Conservation (phyloP, 2,797 vertebrate species). For the Sternotherus odoratus region DNA sequence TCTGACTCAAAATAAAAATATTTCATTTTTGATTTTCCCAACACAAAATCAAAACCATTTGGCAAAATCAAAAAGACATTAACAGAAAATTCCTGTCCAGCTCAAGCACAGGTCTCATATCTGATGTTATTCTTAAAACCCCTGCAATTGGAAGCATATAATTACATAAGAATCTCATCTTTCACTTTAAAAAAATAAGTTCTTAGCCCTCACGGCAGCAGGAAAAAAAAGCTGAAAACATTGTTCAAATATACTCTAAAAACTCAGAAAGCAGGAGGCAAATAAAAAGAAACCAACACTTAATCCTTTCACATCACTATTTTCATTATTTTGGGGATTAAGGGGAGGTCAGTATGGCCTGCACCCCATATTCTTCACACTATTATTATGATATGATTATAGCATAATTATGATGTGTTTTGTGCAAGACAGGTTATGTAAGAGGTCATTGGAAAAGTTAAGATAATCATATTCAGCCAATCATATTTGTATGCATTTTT, state of each 20-base stretch:
- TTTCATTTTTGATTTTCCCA: neutral
- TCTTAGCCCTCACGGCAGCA: neutral
- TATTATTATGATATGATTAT: too few relatives aligned
- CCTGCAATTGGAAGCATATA: neutral
- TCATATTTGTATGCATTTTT: too few relatives aligned
- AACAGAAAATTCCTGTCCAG: neutral
- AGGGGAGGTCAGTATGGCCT: neutral
- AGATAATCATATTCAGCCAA: too few relatives aligned
- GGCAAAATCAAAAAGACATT: neutral
- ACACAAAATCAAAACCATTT: neutral
- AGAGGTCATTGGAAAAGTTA: too few relatives aligned
- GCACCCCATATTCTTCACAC: too few relatives aligned
- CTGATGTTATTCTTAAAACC: neutral
- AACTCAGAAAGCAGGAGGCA: neutral
- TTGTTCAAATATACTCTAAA: neutral
- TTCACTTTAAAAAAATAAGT: neutral
- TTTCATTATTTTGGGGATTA: neutral
- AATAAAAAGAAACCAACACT: neutral
- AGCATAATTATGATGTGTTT: too few relatives aligned
- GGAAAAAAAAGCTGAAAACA: too few relatives aligned
- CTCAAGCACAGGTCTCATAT: neutral
- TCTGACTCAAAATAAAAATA: neutral
- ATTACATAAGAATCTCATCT: neutral
- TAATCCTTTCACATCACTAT: neutral
- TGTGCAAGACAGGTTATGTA: too few relatives aligned